Base-by-base conservation (phyloP, 2,797 vertebrate species). In the Gymnopithys bicolor region DNA sequence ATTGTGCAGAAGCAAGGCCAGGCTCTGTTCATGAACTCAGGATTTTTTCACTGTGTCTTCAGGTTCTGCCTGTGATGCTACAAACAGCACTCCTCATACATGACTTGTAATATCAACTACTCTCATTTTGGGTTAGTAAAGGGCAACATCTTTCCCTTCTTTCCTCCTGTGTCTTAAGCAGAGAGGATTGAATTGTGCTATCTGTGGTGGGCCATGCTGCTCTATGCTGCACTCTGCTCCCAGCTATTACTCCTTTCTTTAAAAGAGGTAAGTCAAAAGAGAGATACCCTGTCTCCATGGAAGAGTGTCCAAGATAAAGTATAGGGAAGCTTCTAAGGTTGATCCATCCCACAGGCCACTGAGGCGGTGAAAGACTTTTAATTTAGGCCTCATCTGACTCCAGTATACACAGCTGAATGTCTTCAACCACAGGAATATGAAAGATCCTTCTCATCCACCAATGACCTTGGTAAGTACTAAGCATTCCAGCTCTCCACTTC, bases 251-350 rank as follows among this genome's bases (percentile, higher is more conserved):
- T 32, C 18, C 5, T 52, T 74, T 55, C 33, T 75, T 75, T 45
- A 64, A 37, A 74, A 79, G 33, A 60, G 32, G 2, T 39, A 53
- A 69, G 43, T 9, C 45, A 21, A 62, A 52, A n/a, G 7, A 51
- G 51, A 62, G 9, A 49, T 2, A 15, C 6, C 21, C 30, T 11
- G 3, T 58, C 43, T 43, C 21, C 0, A 0, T 30, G 69, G 33
- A 70, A 37, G 27, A 62, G 5, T 11, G 52, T 59, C 39, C 60
- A n/a, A 9, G 53, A 43, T 43, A 19, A 78, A 68, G 18, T 10
- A 37, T 1, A 37, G 27, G 58, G 37, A 69, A 71, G 23, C 23
- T 35, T 48, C 37, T 12, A 10, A 13, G 7, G 21, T 27, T 74
- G 22, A 41, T 48, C 52, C 9, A 5, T 48, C 41, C 19, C 3